These are phyloP conservation scores for Microctenopoma lineatum DNA, from an alignment of 2,797 vertebrate genomes.

Conservation along the genomic window DNA sequence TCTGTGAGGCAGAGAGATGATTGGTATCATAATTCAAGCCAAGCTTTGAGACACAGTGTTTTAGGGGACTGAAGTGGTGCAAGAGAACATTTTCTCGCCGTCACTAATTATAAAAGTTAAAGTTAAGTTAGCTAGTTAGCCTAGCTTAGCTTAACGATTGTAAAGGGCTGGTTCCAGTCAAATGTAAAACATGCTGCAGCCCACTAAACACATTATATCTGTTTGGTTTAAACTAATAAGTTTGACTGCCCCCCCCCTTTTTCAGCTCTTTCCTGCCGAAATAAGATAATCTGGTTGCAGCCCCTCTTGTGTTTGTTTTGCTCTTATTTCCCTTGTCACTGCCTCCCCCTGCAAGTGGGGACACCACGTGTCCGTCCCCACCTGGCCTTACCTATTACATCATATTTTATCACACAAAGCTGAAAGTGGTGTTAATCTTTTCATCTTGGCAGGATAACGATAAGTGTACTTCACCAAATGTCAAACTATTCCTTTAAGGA, in stretches of 20 bases:
- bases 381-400: too few relatives aligned
- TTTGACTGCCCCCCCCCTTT: not conserved
- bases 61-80: slow-evolving; percentile 29
- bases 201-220: too few relatives aligned
- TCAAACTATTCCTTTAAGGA: not conserved
- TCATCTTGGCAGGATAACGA: not conserved
- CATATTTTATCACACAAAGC: too few relatives aligned
- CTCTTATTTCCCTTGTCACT: too few relatives aligned
- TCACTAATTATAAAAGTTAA: slow-evolving; percentile 5
- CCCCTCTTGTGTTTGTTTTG: too few relatives aligned
- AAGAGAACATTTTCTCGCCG: slow-evolving; percentile 3
- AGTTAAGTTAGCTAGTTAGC: not conserved
- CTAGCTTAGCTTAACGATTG: too few relatives aligned
- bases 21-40: slow-evolving; percentile 68
- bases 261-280: too few relatives aligned
- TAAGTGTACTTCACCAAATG: too few relatives aligned
- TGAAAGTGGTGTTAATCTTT: not conserved
- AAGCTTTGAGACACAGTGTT: slow-evolving; percentile 28
- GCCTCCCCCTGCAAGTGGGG: not conserved
- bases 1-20: slow-evolving; percentile 60
- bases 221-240: not conserved
- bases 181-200: too few relatives aligned
- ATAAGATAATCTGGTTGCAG: too few relatives aligned
- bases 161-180: too few relatives aligned
- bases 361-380: not conserved